A percentile compares a stretch with the other conserved stretches of the same genome.
phyloP scores from a whole-genome alignment of 2,888 invertebrate genomes.

The Drosophila meridionalis region DNA sequence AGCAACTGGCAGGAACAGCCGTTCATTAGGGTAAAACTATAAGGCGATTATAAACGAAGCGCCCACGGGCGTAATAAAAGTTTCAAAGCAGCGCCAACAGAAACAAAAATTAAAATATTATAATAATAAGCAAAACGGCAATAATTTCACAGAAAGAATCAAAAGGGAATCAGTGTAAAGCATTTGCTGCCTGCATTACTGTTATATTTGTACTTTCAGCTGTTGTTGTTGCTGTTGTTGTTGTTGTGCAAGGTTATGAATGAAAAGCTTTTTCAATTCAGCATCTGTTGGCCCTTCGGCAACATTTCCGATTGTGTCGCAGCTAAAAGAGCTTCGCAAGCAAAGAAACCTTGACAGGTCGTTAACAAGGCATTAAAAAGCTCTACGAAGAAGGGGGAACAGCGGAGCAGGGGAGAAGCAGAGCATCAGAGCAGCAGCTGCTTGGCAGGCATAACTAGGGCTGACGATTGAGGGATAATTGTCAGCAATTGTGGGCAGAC shows the following conservation, averaged over 20 bases:
- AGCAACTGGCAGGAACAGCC: constrained; percentile 10
- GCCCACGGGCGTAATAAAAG: not conserved
- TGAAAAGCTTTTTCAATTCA: constrained; percentile 82
- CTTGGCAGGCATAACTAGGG: constrained; percentile 2
- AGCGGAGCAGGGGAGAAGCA: not conserved
- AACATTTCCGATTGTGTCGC: constrained; percentile 38
- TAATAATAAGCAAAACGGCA: constrained; percentile 14
- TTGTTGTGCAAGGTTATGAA: constrained; percentile 82
- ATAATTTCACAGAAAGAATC: constrained; percentile 4
- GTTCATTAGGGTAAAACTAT: constrained; percentile 44
- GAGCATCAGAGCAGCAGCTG: constrained; percentile 4
- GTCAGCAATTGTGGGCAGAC: constrained; percentile 19
- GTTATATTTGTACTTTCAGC: constrained; percentile 10
- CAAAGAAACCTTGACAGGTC: constrained; percentile 36
- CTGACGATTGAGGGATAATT: constrained; percentile 35
- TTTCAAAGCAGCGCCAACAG: constrained; percentile 4
- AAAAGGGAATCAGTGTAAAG: not conserved
- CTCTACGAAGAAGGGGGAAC: constrained; percentile 5
- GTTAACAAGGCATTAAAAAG: constrained; percentile 52
- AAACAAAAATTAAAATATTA: constrained; percentile 2
- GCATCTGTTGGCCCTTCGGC: constrained; percentile 47
- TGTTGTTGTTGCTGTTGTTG: constrained; percentile 16
- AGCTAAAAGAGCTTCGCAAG: constrained; percentile 34
- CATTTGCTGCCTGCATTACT: not conserved
- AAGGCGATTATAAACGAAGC: constrained; percentile 63